phyloP scores from a whole-genome alignment of 2,888 invertebrate species.

The Drosophila borealis region DNA sequence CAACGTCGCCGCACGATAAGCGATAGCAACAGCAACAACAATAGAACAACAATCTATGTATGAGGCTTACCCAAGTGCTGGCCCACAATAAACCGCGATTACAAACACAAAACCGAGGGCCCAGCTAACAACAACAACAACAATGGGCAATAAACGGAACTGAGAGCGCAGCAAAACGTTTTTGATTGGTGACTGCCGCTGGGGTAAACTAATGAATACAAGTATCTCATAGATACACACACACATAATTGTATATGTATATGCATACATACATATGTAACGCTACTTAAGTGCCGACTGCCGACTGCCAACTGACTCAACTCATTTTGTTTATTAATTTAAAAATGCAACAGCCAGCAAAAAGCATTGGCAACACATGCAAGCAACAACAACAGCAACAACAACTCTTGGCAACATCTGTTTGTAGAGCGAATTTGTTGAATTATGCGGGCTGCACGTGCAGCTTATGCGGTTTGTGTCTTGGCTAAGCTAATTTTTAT shows the following conservation, averaged over 20 bases:
- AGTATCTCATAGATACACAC: slow-evolving; percentile 61
- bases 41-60: slow-evolving; percentile 17
- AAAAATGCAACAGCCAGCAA: slow-evolving; percentile 50
- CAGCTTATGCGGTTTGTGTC: slow-evolving; percentile 26
- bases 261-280: slow-evolving; percentile 12
- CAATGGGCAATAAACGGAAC: slow-evolving; percentile 46
- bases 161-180: slow-evolving; percentile 49
- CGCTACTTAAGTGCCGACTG: slow-evolving; percentile 46
- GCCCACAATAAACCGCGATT: slow-evolving; percentile 70
- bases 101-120: slow-evolving; percentile 46
- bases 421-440: slow-evolving; percentile 13
- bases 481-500: slow-evolving; percentile 24
- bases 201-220: slow-evolving; percentile 62
- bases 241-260: background rate
- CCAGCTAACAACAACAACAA: slow-evolving; percentile 37
- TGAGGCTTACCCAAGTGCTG: slow-evolving; percentile 47
- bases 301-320: slow-evolving; percentile 32
- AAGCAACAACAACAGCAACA: slow-evolving; percentile 6
- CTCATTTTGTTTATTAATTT: slow-evolving; percentile 60
- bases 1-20: slow-evolving; percentile 60
- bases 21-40: slow-evolving; percentile 43
- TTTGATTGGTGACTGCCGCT: slow-evolving; percentile 59
- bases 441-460: slow-evolving; percentile 36
- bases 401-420: slow-evolving; percentile 29
- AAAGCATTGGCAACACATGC: slow-evolving; percentile 60